Conservation (phyloP, 2,113 vertebrate species). For the Canis aureus region DNA sequence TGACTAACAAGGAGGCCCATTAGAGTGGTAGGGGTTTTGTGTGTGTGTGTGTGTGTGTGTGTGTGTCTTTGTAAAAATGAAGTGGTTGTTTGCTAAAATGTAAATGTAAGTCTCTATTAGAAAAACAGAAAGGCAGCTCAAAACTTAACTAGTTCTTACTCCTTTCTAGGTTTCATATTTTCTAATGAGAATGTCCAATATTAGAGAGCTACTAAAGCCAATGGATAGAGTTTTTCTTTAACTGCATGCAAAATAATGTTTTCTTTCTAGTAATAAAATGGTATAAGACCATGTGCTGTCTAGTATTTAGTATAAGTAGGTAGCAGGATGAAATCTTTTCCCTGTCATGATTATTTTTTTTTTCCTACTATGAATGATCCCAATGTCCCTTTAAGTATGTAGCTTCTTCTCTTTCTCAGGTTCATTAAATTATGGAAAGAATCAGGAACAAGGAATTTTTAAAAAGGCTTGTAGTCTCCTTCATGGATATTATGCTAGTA, state of each 20-base stretch:
- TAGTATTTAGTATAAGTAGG: background rate
- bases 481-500: background rate
- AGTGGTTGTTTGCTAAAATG: background rate
- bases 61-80: background rate
- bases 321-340: background rate
- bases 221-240: background rate
- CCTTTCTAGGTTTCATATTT: background rate
- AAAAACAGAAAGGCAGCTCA: background rate
- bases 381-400: background rate
- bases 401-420: background rate
- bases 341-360: background rate
- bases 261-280: background rate
- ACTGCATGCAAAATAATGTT: background rate
- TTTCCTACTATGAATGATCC: background rate
- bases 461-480: background rate
- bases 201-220: background rate
- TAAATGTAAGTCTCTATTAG: background rate
- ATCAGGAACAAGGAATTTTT: background rate
- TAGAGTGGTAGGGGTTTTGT: background rate
- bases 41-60: background rate
- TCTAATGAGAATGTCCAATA: background rate
- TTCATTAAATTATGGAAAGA: background rate
- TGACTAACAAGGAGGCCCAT: background rate
- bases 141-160: background rate
- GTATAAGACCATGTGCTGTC: background rate